These are phyloP conservation scores for Artibeus lituratus DNA, from an alignment of 2,797 vertebrate species.

Conservation along the genomic window DNA sequence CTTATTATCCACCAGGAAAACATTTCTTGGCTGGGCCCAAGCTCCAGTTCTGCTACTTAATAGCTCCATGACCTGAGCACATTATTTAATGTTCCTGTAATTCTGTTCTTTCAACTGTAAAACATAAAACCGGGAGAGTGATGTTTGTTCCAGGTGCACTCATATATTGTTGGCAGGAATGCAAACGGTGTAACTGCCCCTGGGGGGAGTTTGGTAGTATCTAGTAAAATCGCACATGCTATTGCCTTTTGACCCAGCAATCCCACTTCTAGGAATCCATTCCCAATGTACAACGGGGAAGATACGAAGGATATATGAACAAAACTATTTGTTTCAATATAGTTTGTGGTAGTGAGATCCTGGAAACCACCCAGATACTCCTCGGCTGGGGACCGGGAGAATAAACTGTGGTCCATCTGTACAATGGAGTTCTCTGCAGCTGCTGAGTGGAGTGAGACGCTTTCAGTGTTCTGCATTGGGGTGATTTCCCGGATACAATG, in stretches of 20 bases:
- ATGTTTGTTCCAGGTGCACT: neutral
- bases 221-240: neutral
- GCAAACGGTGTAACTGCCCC: neutral
- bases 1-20: neutral
- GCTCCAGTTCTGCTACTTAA: neutral
- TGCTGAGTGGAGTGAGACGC: neutral
- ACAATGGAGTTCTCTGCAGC: neutral
- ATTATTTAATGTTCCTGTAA: neutral
- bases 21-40: neutral
- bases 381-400: neutral
- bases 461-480: neutral
- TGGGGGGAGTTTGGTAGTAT: neutral
- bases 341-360: neutral
- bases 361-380: neutral
- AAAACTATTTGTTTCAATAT: neutral
- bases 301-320: neutral
- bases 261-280: neutral
- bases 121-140: neutral
- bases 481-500: neutral
- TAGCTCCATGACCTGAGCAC: neutral
- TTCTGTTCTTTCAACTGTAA: conserved; percentile 30
- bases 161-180: neutral
- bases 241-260: neutral
- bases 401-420: neutral
- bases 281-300: neutral